These are phyloP conservation scores for Panagrolaimus sp. DNA, from an alignment of 1,140 invertebrate species.

Conservation along the genomic window DNA sequence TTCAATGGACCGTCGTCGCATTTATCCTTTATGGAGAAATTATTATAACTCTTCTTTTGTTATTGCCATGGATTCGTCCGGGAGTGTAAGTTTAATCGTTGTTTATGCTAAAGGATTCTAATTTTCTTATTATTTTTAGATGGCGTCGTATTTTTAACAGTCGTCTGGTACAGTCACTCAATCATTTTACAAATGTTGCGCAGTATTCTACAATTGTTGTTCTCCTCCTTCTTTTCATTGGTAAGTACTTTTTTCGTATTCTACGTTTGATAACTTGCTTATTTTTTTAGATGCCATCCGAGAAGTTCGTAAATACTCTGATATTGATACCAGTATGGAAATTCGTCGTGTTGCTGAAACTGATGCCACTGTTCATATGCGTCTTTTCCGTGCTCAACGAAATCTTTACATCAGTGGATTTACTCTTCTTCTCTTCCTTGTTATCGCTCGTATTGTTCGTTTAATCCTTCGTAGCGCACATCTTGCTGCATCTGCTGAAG, in stretches of 20 bases:
- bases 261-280: too few relatives aligned
- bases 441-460: slow-evolving; percentile 53
- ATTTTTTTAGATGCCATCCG: slow-evolving; percentile 73
- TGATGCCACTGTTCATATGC: slow-evolving; percentile 86
- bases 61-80: slow-evolving; percentile 57
- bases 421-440: slow-evolving; percentile 72
- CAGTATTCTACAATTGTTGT: slow-evolving; percentile 59
- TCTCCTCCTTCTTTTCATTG: slow-evolving; percentile 69
- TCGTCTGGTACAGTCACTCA: slow-evolving; percentile 73
- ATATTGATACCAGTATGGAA: slow-evolving; percentile 60
- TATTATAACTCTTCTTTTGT: slow-evolving; percentile 43
- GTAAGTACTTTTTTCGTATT: too few relatives aligned
- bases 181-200: slow-evolving; percentile 67
- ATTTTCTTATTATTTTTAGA: slow-evolving; percentile 60
- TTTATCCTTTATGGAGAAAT: slow-evolving; percentile 55
- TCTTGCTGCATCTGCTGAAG: slow-evolving; percentile 52
- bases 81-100: slow-evolving; percentile 47
- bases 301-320: slow-evolving; percentile 83
- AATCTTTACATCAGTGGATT: slow-evolving; percentile 98
- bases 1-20: slow-evolving; percentile 57
- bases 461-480: slow-evolving; percentile 48
- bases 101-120: background rate
- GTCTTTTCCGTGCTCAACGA: slow-evolving; percentile 89
- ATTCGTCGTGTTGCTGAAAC: slow-evolving; percentile 68
- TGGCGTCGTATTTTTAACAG: slow-evolving; percentile 93